Evolutionary conservation across 2,113 vertebrate species (phyloP).

Genomic region (Pachyramphus minor): DNA sequence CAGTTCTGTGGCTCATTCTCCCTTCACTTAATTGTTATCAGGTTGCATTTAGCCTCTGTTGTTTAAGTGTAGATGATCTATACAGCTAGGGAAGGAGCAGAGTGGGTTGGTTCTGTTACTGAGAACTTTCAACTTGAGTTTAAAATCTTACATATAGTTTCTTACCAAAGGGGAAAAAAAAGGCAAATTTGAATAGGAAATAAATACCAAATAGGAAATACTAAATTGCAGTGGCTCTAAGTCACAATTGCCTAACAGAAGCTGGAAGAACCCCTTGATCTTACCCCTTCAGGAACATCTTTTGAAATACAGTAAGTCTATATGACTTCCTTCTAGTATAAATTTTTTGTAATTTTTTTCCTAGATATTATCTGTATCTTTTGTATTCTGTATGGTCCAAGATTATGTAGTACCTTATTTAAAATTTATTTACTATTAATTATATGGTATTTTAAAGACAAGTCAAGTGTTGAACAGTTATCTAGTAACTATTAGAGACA

Average conservation of each 20-base stretch:
- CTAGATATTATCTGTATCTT: not conserved
- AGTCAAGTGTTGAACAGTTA: not conserved
- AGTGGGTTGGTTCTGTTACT: not conserved
- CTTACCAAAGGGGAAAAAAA: not conserved
- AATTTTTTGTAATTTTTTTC: not conserved
- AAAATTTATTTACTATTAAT: not conserved
- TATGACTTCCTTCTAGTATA: not conserved
- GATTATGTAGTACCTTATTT: not conserved
- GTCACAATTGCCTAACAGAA: not conserved
- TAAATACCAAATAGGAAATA: not conserved
- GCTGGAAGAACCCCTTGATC: not conserved
- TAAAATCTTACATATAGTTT: not conserved
- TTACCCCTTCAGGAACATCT: not conserved
- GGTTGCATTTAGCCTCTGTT: not conserved
- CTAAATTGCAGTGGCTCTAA: not conserved
- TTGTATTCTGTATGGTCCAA: not conserved
- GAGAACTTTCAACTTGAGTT: not conserved
- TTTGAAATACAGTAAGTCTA: not conserved
- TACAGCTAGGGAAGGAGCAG: not conserved
- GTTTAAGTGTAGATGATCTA: not conserved
- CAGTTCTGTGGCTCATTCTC: fast-evolving
- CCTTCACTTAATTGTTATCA: not conserved
- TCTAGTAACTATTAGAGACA: not conserved
- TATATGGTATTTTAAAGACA: not conserved
- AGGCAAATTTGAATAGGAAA: not conserved